Evolutionary conservation across 2,888 invertebrate genomes (phyloP).

Genomic region (Drosophila suboccidentalis): DNA sequence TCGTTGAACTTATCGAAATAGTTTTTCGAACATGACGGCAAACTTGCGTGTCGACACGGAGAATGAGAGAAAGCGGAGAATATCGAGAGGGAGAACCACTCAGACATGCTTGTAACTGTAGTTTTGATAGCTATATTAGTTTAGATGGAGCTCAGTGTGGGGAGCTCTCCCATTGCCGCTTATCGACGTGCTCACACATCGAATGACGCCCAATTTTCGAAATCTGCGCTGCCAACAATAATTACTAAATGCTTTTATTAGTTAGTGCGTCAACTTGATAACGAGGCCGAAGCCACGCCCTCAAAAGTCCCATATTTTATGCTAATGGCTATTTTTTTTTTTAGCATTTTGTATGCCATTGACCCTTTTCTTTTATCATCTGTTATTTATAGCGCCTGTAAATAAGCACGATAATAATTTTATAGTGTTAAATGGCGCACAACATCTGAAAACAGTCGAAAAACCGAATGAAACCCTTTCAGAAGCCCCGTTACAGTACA

Average conservation of each 20-base stretch:
- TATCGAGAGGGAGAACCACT: conserved; percentile 21
- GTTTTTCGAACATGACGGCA: conserved; percentile 66
- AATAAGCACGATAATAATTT: conserved; percentile 75
- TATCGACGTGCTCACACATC: conserved; percentile 62
- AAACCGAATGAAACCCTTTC: conserved; percentile 58
- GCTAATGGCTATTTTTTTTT: conserved; percentile 56
- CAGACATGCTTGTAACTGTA: conserved; percentile 49
- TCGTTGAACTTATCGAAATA: conserved; percentile 78
- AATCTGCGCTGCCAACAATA: conserved; percentile 46
- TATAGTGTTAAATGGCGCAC: conserved; percentile 78
- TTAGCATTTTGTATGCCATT: conserved; percentile 5
- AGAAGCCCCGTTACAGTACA: conserved; percentile 67
- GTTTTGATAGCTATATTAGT: conserved; percentile 71
- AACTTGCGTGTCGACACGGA: conserved; percentile 68
- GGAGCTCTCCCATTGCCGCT: conserved; percentile 20
- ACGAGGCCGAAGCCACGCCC: conserved; percentile 28
- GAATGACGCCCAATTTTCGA: conserved; percentile 45
- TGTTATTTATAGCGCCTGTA: conserved; percentile 51
- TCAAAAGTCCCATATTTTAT: conserved; percentile 47
- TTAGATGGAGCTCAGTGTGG: conserved; percentile 27
- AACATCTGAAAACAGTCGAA: conserved; percentile 39
- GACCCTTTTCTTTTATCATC: conserved; percentile 41
- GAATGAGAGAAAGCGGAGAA: neutral
- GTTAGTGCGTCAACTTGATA: conserved; percentile 68
- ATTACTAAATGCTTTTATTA: conserved; percentile 78